Percentiles rank a stretch among this genome's conserved stretches.
Evolutionary conservation across 2,888 invertebrate species (phyloP).

Genomic region (Stenodera caucasica): DNA sequence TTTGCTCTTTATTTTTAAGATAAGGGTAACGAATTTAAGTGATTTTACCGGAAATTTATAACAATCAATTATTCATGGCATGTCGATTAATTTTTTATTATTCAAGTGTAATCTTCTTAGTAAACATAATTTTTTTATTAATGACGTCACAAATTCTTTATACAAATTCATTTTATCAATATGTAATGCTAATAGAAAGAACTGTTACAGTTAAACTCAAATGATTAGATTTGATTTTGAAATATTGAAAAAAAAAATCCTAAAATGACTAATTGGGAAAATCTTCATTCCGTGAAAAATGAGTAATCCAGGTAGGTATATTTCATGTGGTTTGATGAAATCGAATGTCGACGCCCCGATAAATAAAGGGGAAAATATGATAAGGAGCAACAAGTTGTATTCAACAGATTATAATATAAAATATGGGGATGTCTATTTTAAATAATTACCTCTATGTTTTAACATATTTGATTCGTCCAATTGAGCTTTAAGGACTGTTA

Average conservation of each 20-base stretch:
- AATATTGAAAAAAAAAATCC: no score
- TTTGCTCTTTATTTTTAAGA: neutral
- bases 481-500: constrained; percentile 3
- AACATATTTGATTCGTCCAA: neutral
- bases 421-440: neutral
- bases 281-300: neutral
- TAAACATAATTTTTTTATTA: neutral
- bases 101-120: neutral
- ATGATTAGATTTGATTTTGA: neutral
- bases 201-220: neutral
- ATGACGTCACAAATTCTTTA: constrained; percentile 1
- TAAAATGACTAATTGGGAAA: neutral
- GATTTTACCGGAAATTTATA: neutral
- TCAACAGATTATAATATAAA: constrained; percentile 2
- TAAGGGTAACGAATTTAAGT: neutral
- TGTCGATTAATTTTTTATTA: neutral
- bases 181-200: neutral
- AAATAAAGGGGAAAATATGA: neutral
- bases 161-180: neutral
- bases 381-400: constrained; percentile 9
- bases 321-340: neutral
- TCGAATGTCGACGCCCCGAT: constrained; percentile 6
- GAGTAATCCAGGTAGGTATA: constrained; percentile 5
- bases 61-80: constrained; percentile 1
- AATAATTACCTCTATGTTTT: constrained; percentile 1